Conservation (phyloP, 2,888 invertebrate species). For the Tetramorium bicarinatum region DNA sequence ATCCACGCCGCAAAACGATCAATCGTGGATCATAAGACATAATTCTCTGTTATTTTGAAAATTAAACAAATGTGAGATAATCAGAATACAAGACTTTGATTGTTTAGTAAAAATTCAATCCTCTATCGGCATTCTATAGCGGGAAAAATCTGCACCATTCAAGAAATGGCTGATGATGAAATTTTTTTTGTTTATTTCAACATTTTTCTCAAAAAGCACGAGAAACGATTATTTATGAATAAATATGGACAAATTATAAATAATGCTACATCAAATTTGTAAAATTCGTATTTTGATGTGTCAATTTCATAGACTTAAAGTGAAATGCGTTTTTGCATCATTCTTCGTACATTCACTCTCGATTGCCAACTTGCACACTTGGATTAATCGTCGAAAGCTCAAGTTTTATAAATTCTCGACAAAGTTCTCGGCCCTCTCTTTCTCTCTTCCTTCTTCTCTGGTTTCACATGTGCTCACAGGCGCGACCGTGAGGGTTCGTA, state of each 20-base stretch:
- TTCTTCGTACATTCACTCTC: background rate
- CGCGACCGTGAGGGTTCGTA: constrained; percentile 37
- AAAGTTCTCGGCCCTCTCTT: constrained; percentile 61
- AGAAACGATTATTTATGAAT: too few relatives aligned
- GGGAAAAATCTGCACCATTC: background rate
- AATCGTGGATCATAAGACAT: constrained; percentile 36
- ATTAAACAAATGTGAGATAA: background rate
- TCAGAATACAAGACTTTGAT: background rate
- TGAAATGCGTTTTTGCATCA: background rate
- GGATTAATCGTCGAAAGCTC: constrained; percentile 77
- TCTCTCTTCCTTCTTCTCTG: constrained; percentile 28
- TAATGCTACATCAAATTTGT: too few relatives aligned
- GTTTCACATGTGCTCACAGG: constrained; percentile 52
- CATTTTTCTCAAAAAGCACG: too few relatives aligned
- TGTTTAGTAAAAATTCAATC: background rate
- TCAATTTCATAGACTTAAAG: too few relatives aligned
- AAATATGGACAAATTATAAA: too few relatives aligned
- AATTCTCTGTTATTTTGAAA: background rate
- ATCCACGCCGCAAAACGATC: constrained; percentile 3
- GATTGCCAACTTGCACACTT: constrained; percentile 75
- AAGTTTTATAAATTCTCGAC: constrained; percentile 62
- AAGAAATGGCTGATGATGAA: too few relatives aligned
- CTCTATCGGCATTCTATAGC: background rate
- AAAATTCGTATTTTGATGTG: too few relatives aligned
- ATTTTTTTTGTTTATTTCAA: too few relatives aligned